These are phyloP conservation scores for Callopanchax toddi DNA, from an alignment of 2,113 vertebrate species.

Conservation along the genomic window DNA sequence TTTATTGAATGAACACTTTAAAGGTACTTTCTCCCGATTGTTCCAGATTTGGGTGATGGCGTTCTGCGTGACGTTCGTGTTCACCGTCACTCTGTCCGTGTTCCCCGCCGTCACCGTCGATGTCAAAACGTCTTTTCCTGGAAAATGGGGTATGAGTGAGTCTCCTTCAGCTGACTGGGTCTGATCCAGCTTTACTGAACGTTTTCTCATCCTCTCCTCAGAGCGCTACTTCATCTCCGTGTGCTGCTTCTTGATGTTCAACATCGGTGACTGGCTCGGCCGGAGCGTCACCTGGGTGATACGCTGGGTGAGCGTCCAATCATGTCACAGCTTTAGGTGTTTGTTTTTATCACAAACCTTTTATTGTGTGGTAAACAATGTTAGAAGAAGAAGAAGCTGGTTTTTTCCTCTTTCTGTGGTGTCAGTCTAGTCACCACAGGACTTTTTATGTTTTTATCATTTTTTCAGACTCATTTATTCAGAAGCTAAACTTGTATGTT, in stretches of 20 bases:
- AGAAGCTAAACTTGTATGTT: too few relatives aligned
- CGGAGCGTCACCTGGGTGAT: constrained; percentile 81
- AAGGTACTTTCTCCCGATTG: too few relatives aligned
- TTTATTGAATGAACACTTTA: too few relatives aligned
- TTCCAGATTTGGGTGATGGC: constrained; percentile 87
- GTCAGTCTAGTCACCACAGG: too few relatives aligned
- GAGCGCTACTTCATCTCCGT: constrained; percentile 84
- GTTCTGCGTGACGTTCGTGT: constrained; percentile 86
- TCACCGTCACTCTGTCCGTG: constrained; percentile 87
- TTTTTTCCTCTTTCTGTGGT: too few relatives aligned
- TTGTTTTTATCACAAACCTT: too few relatives aligned
- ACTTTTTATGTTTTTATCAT: too few relatives aligned
- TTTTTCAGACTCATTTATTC: too few relatives aligned
- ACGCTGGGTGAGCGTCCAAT: constrained; percentile 81
- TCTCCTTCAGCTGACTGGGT: neutral
- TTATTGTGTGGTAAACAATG: too few relatives aligned
- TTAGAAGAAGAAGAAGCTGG: too few relatives aligned
- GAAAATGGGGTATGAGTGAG: constrained; percentile 78
- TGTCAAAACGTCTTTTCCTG: constrained; percentile 68
- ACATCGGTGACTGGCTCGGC: constrained; percentile 84
- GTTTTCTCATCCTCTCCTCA: constrained; percentile 32
- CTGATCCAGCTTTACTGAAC: neutral
- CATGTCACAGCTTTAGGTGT: too few relatives aligned
- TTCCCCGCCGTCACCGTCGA: constrained; percentile 88
- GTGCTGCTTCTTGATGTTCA: constrained; percentile 88